Percentiles rank a stretch among this genome's conserved stretches.
Evolutionary conservation across 2,797 vertebrate species (phyloP).

Genomic region (Schizopygopsis pylzovi): DNA sequence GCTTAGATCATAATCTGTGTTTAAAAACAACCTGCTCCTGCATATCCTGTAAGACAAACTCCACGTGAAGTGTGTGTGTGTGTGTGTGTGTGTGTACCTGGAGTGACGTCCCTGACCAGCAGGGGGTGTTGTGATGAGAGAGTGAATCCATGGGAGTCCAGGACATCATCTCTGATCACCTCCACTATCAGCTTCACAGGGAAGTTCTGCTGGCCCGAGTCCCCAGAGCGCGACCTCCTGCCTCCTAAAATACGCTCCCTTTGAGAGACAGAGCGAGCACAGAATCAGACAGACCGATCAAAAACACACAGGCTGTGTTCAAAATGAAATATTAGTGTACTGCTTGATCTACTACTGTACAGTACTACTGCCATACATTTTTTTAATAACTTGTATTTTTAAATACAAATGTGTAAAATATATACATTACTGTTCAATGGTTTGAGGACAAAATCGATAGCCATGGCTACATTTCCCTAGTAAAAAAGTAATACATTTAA

Average conservation of each 20-base stretch:
- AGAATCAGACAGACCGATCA: neutral
- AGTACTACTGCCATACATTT: neutral
- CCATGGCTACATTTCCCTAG: no score
- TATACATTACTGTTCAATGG: no score
- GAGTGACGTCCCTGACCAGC: slow-evolving; percentile 87
- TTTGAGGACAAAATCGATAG: no score
- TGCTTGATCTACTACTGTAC: neutral
- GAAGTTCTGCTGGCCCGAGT: slow-evolving; percentile 77
- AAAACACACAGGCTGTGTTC: neutral
- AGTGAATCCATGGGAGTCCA: slow-evolving; percentile 90
- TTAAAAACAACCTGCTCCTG: slow-evolving; percentile 14
- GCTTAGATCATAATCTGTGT: slow-evolving; percentile 30
- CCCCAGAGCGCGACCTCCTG: slow-evolving; percentile 77
- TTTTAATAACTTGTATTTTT: neutral
- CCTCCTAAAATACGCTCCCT: slow-evolving; percentile 84
- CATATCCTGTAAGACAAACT: neutral
- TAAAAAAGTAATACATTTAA: no score
- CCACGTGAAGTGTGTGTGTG: neutral
- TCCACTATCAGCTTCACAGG: slow-evolving; percentile 84
- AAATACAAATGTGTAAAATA: no score
- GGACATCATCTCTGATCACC: slow-evolving; percentile 86
- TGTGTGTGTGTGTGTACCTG: slow-evolving; percentile 78
- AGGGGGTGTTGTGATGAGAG: slow-evolving; percentile 86
- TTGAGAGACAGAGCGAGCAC: slow-evolving; percentile 43
- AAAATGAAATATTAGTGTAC: neutral